A percentile compares a stretch with the other conserved stretches of the same genome.
phyloP scores from a whole-genome alignment of 2,113 vertebrate species.

The Ictalurus punctatus region DNA sequence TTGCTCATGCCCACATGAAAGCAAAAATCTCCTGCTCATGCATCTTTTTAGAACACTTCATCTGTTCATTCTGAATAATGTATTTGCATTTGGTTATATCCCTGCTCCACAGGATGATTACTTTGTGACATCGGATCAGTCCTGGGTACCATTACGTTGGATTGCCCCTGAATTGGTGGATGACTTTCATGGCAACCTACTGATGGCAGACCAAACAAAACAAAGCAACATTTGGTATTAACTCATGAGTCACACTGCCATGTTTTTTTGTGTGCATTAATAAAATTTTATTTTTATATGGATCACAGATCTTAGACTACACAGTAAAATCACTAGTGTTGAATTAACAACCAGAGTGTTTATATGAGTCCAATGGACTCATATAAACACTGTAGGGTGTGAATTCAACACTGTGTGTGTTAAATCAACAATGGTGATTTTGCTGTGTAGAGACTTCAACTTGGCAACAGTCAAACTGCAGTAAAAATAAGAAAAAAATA shows the following conservation, averaged over 20 bases:
- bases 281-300: background rate
- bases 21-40: background rate
- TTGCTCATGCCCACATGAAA: background rate
- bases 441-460: too few relatives aligned
- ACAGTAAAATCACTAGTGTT: too few relatives aligned
- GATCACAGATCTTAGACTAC: background rate
- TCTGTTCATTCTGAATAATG: background rate
- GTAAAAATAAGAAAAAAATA: background rate
- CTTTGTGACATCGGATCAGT: conserved; percentile 88
- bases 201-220: conserved; percentile 89
- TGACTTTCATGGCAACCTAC: conserved; percentile 90
- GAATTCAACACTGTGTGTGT: too few relatives aligned
- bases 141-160: conserved; percentile 93
- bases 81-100: background rate
- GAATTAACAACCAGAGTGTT: too few relatives aligned
- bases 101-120: conserved; percentile 86
- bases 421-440: too few relatives aligned
- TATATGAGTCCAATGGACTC: too few relatives aligned
- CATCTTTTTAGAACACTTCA: background rate
- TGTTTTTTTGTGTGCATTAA: background rate
- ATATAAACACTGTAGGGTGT: too few relatives aligned
- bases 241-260: background rate
- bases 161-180: conserved; percentile 94
- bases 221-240: conserved; percentile 92
- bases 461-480: background rate